Evolutionary conservation across 2,113 vertebrate genomes (phyloP).

Genomic region (Microcebus lehilahytsara): DNA sequence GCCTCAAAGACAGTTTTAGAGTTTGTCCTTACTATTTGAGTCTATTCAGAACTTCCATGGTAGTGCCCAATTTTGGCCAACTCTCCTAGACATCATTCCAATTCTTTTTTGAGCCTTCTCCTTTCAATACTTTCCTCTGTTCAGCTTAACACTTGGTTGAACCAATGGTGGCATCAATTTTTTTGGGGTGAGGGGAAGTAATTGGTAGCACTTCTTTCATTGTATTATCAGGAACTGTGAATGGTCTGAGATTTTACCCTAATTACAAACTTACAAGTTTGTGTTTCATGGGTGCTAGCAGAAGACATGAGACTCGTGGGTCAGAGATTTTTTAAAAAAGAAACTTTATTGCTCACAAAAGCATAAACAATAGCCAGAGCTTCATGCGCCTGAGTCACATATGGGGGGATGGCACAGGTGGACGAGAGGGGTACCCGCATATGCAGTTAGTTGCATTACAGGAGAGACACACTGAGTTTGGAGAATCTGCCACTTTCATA

Average conservation of each 20-base stretch:
- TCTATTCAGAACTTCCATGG: background rate
- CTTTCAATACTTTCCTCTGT: background rate
- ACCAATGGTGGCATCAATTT: background rate
- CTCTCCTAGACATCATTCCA: background rate
- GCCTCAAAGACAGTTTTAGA: background rate
- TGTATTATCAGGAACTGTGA: background rate
- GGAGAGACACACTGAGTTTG: background rate
- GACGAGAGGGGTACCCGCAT: background rate
- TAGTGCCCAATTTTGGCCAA: background rate
- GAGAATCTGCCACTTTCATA: background rate
- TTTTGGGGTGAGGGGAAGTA: background rate
- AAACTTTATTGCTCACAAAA: background rate
- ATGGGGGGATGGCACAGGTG: rapidly evolving
- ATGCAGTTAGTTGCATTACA: background rate
- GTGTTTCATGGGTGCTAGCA: background rate
- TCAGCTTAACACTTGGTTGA: background rate
- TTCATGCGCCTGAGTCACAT: background rate
- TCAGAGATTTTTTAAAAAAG: background rate
- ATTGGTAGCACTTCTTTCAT: background rate
- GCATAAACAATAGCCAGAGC: background rate
- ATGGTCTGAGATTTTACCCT: background rate
- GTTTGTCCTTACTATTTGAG: background rate
- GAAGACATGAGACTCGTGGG: background rate
- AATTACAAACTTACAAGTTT: background rate
- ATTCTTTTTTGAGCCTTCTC: background rate